A percentile compares a stretch with the other conserved stretches of the same genome.
Evolutionary conservation across 2,888 invertebrate genomes (phyloP).

Genomic region (Drosophila longiperda): DNA sequence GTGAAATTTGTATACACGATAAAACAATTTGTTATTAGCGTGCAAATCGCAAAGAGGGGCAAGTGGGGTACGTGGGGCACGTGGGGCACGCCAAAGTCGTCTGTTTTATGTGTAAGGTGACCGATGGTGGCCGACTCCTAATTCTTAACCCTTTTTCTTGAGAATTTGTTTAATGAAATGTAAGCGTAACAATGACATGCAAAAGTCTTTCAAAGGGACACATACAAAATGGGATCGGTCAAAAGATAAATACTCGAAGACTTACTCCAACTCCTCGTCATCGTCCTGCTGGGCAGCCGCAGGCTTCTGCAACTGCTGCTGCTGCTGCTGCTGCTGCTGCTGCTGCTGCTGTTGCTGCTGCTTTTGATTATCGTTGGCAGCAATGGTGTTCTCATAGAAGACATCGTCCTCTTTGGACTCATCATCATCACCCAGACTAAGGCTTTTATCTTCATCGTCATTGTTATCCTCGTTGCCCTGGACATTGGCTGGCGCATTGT

Average conservation of each 20-base stretch:
- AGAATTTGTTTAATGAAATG: constrained; percentile 75
- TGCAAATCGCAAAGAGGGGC: constrained; percentile 45
- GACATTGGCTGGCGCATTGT: constrained; percentile 83
- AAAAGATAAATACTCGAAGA: constrained; percentile 34
- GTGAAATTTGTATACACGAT: constrained; percentile 75
- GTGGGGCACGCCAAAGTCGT: neutral
- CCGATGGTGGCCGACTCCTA: neutral
- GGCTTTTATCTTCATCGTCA: constrained; percentile 87
- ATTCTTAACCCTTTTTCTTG: constrained; percentile 43
- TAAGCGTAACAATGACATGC: constrained; percentile 62
- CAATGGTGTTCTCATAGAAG: constrained; percentile 90
- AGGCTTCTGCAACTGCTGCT: constrained; percentile 56
- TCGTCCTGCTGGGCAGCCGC: constrained; percentile 84
- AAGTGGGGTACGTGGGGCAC: neutral
- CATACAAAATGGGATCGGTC: constrained; percentile 13
- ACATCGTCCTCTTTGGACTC: constrained; percentile 88
- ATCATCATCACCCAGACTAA: constrained; percentile 75
- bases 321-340: constrained; percentile 52
- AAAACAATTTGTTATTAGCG: constrained; percentile 79
- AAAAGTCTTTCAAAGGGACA: constrained; percentile 18
- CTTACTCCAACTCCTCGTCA: constrained; percentile 87
- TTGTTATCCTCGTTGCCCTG: constrained; percentile 62
- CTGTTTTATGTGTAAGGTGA: constrained; percentile 44
- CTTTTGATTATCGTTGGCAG: constrained; percentile 84
- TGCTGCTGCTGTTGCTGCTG: constrained; percentile 32